Evolutionary conservation across 1,140 invertebrate genomes (phyloP).

Genomic region (Periplaneta americana): DNA sequence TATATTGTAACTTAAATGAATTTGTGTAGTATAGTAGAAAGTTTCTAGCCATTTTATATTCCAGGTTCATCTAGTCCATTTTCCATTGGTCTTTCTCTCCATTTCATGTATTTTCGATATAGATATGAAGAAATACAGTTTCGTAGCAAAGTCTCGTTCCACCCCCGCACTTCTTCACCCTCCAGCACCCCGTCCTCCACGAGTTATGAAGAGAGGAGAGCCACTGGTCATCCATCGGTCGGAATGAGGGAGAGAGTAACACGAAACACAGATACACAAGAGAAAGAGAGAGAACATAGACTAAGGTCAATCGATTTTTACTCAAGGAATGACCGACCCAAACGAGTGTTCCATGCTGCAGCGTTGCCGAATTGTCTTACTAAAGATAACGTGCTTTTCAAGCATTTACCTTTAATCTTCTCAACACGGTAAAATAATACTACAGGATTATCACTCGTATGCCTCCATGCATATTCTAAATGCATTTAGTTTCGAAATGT

Average conservation of each 20-base stretch:
- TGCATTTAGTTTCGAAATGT: too few relatives aligned
- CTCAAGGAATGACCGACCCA: background rate
- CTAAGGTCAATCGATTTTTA: background rate
- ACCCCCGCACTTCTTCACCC: background rate
- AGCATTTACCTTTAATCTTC: background rate
- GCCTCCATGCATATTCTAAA: too few relatives aligned
- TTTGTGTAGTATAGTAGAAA: too few relatives aligned
- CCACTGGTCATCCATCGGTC: background rate
- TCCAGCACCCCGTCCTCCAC: background rate
- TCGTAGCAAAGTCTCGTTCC: background rate
- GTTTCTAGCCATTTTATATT: too few relatives aligned
- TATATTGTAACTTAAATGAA: too few relatives aligned
- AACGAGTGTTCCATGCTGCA: too few relatives aligned
- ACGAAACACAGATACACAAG: background rate
- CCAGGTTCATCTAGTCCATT: too few relatives aligned
- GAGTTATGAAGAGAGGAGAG: background rate
- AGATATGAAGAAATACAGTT: background rate
- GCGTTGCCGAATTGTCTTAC: background rate
- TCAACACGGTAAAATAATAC: too few relatives aligned
- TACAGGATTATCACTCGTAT: too few relatives aligned
- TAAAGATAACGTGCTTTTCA: background rate
- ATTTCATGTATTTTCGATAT: background rate
- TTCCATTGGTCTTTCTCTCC: background rate
- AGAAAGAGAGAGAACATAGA: background rate
- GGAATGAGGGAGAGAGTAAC: background rate